A percentile compares a stretch with the other conserved stretches of the same genome.
Conservation (phyloP, 2,113 vertebrate genomes). For the Cochlearius cochlearius region DNA sequence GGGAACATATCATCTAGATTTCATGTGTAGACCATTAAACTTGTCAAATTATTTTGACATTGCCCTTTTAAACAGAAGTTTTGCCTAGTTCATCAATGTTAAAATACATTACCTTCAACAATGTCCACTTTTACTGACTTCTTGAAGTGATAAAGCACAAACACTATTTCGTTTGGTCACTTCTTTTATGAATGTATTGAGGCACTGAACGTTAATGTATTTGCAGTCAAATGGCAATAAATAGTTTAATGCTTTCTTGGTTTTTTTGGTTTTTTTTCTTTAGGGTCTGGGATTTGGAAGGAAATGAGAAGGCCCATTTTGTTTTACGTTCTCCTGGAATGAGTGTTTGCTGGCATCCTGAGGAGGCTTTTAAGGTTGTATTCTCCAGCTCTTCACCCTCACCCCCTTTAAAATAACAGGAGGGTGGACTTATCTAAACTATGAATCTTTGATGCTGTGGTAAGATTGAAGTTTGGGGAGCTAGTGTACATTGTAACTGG, state of each 20-base stretch:
- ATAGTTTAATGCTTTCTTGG: neutral
- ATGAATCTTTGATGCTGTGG: neutral
- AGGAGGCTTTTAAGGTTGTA: constrained; percentile 89
- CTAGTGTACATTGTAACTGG: neutral
- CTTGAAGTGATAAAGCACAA: neutral
- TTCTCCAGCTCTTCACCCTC: neutral
- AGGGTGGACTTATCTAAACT: neutral
- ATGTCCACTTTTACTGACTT: neutral
- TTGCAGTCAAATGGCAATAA: neutral
- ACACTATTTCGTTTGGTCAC: neutral
- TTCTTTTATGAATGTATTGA: neutral
- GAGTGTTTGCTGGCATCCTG: constrained; percentile 96
- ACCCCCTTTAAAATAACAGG: neutral
- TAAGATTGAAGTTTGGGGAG: neutral
- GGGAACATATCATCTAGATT: neutral
- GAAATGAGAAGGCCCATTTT: constrained; percentile 83
- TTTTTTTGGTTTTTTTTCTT: neutral
- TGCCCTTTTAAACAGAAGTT: neutral
- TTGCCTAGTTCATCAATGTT: neutral
- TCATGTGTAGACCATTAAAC: neutral
- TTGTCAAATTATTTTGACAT: neutral
- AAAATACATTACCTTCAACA: neutral
- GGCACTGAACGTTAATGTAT: neutral
- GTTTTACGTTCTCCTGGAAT: constrained; percentile 90
- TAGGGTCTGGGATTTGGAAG: constrained; percentile 94